Conservation (phyloP, 2,797 vertebrate genomes). For the Sorex maritimensis region DNA sequence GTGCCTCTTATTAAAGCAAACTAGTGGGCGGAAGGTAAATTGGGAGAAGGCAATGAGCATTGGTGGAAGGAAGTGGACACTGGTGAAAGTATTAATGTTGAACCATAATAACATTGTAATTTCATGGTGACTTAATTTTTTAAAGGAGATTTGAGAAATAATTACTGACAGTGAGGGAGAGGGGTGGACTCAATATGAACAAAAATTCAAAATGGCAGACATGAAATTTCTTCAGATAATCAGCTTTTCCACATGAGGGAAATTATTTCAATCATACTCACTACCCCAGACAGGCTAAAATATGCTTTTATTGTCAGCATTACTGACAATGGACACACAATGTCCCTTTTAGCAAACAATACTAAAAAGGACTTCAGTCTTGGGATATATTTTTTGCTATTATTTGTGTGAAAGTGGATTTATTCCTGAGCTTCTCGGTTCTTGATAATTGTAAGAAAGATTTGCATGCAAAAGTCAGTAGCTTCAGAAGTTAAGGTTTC, state of each 20-base stretch:
- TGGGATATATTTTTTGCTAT: constrained; percentile 1
- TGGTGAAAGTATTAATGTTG: no score
- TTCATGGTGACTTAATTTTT: no score
- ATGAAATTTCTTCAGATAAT: constrained; percentile 36
- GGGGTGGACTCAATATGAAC: background rate
- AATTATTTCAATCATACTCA: constrained; percentile 63
- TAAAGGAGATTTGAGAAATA: background rate
- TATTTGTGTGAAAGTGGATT: background rate
- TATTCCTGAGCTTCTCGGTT: no score
- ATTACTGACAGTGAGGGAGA: background rate
- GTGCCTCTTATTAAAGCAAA: no score
- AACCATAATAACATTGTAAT: no score
- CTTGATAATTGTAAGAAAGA: no score
- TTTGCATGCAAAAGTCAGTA: no score
- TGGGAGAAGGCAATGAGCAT: no score
- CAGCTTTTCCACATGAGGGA: constrained; percentile 16
- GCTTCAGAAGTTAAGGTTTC: no score
- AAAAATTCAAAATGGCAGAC: constrained; percentile 29
- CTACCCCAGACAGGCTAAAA: constrained; percentile 53
- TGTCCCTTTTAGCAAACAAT: constrained; percentile 20
- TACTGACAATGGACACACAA: constrained; percentile 62
- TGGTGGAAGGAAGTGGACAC: no score
- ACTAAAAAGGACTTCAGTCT: background rate
- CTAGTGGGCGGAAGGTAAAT: no score
- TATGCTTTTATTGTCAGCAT: constrained; percentile 59